Evolutionary conservation across 2,797 vertebrate species (phyloP).

Genomic region (Coilia nasus): DNA sequence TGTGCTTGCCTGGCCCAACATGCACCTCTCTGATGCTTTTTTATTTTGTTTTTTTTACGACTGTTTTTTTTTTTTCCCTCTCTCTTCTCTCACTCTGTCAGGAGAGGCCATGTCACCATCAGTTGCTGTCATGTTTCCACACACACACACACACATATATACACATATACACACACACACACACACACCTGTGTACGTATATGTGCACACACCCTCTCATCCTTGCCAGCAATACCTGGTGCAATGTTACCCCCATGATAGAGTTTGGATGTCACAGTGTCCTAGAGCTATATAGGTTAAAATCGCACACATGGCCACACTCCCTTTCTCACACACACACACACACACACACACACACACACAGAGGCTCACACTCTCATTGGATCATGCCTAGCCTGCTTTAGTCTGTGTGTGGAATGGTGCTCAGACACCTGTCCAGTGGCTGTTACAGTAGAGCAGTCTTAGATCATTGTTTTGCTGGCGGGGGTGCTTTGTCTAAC

Average conservation of each 20-base stretch:
- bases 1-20: not conserved
- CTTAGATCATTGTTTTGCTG: slow-evolving; percentile 26
- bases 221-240: not conserved
- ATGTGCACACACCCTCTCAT: not conserved
- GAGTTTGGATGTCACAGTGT: slow-evolving; percentile 20
- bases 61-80: not conserved
- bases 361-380: not conserved
- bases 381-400: not conserved
- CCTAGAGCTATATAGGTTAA: not conserved
- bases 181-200: not conserved
- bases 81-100: not conserved
- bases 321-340: not conserved
- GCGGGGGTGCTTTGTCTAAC: slow-evolving; percentile 24
- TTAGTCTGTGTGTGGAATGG: slow-evolving; percentile 14
- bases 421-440: slow-evolving; percentile 20
- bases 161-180: not conserved
- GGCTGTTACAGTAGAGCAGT: slow-evolving; percentile 7
- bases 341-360: not conserved
- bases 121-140: not conserved
- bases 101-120: not conserved
- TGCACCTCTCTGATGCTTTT: not conserved
- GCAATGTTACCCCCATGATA: not conserved
- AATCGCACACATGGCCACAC: not conserved
- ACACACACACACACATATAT: not conserved
- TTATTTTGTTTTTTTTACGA: not conserved